Conservation (phyloP, 2,888 invertebrate genomes). For the Pandemis corylana region DNA sequence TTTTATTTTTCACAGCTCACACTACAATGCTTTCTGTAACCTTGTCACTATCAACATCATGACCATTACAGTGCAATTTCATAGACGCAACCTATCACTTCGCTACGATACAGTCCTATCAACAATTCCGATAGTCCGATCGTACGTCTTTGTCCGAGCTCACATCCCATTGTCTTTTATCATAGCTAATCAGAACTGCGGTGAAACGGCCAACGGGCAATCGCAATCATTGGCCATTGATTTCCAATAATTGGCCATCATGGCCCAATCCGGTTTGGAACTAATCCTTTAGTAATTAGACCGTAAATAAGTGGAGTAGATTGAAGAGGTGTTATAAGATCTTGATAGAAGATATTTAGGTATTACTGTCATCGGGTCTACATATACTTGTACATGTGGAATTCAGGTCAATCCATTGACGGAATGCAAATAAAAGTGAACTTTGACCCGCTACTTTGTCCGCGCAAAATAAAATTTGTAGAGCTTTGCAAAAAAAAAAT, state of each 20-base stretch:
- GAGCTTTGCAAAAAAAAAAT: too few relatives aligned
- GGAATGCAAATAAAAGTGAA: too few relatives aligned
- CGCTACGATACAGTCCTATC: background rate
- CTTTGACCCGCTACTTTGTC: too few relatives aligned
- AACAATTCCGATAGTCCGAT: background rate
- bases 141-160: background rate
- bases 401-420: too few relatives aligned
- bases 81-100: background rate
- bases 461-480: too few relatives aligned
- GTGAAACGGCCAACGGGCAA: conserved; percentile 5
- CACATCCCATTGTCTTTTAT: conserved; percentile 6
- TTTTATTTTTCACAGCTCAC: too few relatives aligned
- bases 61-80: background rate
- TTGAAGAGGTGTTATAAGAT: too few relatives aligned
- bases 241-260: conserved; percentile 20
- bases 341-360: too few relatives aligned
- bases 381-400: too few relatives aligned
- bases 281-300: conserved; percentile 20
- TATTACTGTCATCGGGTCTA: too few relatives aligned
- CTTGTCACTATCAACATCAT: background rate
- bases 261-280: conserved; percentile 7
- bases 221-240: conserved; percentile 21
- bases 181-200: conserved; percentile 11
- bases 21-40: too few relatives aligned
- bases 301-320: background rate